Evolutionary conservation across 2,888 invertebrate species (phyloP).

Genomic region (Callyntrura sp.): DNA sequence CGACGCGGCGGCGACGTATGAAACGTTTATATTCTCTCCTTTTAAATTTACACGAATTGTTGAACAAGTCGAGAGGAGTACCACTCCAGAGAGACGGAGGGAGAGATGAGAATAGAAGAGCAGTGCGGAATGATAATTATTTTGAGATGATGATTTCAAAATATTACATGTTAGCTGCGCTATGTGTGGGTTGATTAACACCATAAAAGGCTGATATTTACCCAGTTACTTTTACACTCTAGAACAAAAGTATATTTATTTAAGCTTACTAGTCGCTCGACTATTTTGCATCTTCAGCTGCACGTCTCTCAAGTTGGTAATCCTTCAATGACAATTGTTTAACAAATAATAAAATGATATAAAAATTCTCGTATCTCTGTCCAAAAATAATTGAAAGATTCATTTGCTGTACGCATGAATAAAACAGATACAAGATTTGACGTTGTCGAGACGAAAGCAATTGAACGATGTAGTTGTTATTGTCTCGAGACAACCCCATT

Average conservation of each 20-base stretch:
- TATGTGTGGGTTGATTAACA: conserved; percentile 71
- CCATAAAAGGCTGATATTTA: conserved; percentile 72
- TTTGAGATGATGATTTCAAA: conserved; percentile 28
- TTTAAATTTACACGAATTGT: conserved; percentile 5
- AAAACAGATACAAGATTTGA: background rate
- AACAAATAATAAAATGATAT: no score
- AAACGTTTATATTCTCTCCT: background rate
- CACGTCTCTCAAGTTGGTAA: background rate
- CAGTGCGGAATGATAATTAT: conserved; percentile 33
- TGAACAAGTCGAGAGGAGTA: conserved; percentile 14
- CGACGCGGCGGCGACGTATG: background rate
- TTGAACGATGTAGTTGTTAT: background rate
- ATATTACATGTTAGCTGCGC: conserved; percentile 32
- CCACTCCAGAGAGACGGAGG: conserved; percentile 21
- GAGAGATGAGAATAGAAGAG: conserved; percentile 16
- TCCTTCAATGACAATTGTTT: no score
- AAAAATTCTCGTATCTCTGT: conserved; percentile 21
- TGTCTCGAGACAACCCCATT: background rate
- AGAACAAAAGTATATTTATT: background rate
- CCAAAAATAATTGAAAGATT: conserved; percentile 1
- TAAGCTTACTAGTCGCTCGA: background rate
- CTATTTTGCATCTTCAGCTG: no score
- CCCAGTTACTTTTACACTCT: conserved; percentile 21
- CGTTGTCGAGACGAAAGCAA: background rate
- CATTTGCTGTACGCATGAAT: background rate